These are phyloP conservation scores for Magallana ariakensis DNA, from an alignment of 1,140 invertebrate species.

Conservation along the genomic window DNA sequence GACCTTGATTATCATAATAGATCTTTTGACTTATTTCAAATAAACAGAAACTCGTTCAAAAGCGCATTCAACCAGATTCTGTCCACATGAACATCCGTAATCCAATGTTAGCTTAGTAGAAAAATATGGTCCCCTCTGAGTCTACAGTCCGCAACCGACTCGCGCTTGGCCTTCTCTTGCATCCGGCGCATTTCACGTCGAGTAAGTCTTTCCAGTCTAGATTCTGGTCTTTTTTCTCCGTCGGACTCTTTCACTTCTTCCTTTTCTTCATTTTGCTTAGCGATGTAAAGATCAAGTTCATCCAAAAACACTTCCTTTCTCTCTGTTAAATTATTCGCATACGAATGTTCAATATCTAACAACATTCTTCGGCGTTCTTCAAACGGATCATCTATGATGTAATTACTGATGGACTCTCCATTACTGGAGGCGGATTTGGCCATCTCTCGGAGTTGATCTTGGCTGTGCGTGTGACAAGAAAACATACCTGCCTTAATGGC, in stretches of 20 bases:
- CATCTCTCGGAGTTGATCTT: slow-evolving; percentile 36
- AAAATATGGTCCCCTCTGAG: background rate
- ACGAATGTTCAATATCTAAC: slow-evolving; percentile 47
- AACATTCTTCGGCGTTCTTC: slow-evolving; percentile 60
- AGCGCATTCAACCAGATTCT: too few relatives aligned
- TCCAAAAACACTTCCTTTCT: slow-evolving; percentile 51
- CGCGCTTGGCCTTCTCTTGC: background rate
- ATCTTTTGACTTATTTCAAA: too few relatives aligned
- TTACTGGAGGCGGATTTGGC: background rate
- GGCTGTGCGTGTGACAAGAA: slow-evolving; percentile 45
- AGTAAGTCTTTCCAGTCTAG: background rate
- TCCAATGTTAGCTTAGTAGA: too few relatives aligned
- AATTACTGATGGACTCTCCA: slow-evolving; percentile 58
- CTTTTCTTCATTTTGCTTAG: background rate
- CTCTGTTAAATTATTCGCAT: slow-evolving; percentile 28
- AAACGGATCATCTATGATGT: slow-evolving; percentile 65
- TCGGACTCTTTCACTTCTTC: background rate
- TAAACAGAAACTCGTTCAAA: too few relatives aligned
- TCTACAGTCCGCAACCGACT: background rate
- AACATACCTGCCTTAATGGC: slow-evolving; percentile 31
- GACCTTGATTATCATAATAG: too few relatives aligned
- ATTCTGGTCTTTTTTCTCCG: background rate
- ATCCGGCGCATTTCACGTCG: background rate
- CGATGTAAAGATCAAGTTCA: slow-evolving; percentile 50
- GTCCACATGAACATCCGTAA: too few relatives aligned